These are phyloP conservation scores for Calcarius lapponicus DNA, from an alignment of 2,797 vertebrate species.

Conservation along the genomic window DNA sequence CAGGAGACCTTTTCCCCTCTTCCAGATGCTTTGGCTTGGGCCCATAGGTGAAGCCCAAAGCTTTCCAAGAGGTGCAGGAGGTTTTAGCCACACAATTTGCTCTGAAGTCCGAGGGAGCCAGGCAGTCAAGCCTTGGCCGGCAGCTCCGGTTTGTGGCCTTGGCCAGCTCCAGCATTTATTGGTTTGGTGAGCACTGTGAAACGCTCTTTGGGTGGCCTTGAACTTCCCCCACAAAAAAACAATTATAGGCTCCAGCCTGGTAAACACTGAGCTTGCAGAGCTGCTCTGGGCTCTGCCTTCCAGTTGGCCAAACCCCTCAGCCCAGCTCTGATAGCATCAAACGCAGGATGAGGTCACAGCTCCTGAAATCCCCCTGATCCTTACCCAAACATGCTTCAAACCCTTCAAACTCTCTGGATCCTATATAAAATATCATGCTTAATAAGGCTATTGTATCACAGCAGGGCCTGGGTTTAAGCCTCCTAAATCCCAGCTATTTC, in stretches of 20 bases:
- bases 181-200: background rate
- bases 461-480: conserved; percentile 46
- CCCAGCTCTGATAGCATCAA: conserved; percentile 41
- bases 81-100: background rate
- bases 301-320: background rate
- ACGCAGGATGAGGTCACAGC: conserved; percentile 55
- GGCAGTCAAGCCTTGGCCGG: background rate
- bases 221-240: conserved; percentile 15
- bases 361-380: conserved; percentile 64
- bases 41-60: background rate
- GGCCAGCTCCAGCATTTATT: background rate
- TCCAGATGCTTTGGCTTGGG: background rate
- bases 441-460: conserved; percentile 67
- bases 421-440: conserved; percentile 60
- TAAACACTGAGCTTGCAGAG: conserved; percentile 27
- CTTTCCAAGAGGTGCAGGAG: conserved; percentile 11
- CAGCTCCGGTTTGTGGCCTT: background rate
- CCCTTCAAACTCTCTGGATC: conserved; percentile 41
- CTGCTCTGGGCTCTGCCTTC: background rate
- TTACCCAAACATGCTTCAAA: conserved; percentile 56
- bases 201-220: conserved; percentile 59
- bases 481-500: conserved; percentile 52
- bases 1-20: background rate
- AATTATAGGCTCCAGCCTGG: conserved; percentile 15
- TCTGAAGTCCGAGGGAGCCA: conserved; percentile 5